A percentile compares a stretch with the other conserved stretches of the same genome.
phyloP scores from a whole-genome alignment of 2,113 vertebrate genomes.

The Pedetes capensis region DNA sequence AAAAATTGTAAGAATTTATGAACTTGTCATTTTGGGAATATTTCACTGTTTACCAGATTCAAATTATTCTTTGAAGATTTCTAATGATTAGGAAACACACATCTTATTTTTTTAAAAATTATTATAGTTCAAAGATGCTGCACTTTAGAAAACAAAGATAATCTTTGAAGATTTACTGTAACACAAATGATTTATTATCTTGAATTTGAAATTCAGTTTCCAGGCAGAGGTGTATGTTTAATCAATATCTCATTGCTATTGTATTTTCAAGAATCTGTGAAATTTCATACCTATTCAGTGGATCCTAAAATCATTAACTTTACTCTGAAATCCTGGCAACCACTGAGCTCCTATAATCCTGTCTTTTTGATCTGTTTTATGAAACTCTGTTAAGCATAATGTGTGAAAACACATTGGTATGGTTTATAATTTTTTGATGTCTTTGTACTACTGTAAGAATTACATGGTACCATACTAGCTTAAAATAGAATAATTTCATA shows the following conservation, averaged over 20 bases:
- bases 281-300: slow-evolving; percentile 36
- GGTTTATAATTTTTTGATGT: not conserved
- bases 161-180: slow-evolving; percentile 35
- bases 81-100: not conserved
- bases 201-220: slow-evolving; percentile 36
- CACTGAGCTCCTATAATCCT: not conserved
- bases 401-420: not conserved
- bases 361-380: slow-evolving; percentile 5
- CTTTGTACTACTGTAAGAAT: not conserved
- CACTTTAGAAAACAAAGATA: not conserved
- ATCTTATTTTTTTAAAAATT: not conserved
- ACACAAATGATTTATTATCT: slow-evolving; percentile 27
- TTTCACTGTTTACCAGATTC: not conserved
- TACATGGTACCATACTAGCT: not conserved
- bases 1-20: not conserved
- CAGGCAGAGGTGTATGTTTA: slow-evolving; percentile 7
- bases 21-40: not conserved
- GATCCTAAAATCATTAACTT: slow-evolving; percentile 46
- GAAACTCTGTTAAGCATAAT: not conserved
- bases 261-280: slow-evolving; percentile 52
- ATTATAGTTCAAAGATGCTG: not conserved
- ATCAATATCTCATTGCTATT: slow-evolving; percentile 20
- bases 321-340: slow-evolving; percentile 42
- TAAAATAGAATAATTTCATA: not conserved
- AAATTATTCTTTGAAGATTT: not conserved